These are phyloP conservation scores for Oxyura jamaicensis DNA, from an alignment of 2,113 vertebrate genomes.

Conservation along the genomic window DNA sequence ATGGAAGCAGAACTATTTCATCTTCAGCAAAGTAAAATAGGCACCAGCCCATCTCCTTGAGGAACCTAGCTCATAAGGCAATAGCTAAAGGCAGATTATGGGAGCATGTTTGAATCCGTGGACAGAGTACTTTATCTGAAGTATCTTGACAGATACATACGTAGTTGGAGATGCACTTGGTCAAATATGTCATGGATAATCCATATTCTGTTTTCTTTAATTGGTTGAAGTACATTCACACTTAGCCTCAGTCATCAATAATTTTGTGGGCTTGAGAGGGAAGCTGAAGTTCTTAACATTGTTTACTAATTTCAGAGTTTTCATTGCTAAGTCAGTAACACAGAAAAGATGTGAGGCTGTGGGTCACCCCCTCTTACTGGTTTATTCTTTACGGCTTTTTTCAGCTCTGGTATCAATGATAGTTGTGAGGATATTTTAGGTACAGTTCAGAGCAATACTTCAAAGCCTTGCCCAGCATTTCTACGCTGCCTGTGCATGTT, in stretches of 20 bases:
- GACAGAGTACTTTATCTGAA: neutral
- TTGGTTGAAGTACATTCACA: neutral
- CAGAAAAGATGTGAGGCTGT: neutral
- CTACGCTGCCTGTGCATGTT: rapidly evolving
- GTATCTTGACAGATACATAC: rapidly evolving
- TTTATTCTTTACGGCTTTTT: neutral
- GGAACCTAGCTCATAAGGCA: neutral
- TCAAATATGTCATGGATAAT: neutral
- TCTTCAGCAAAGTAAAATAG: neutral
- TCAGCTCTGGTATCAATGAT: neutral
- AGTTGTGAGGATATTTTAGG: neutral
- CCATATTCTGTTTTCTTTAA: neutral
- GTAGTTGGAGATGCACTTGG: neutral
- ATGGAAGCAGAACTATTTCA: conserved; percentile 32
- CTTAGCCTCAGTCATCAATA: neutral
- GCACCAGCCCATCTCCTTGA: neutral
- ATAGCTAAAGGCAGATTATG: neutral
- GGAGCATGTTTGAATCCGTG: neutral
- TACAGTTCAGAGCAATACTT: neutral
- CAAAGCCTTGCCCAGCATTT: neutral
- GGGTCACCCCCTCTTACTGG: rapidly evolving
- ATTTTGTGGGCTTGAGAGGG: neutral
- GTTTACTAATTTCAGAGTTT: neutral
- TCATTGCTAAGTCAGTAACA: neutral
- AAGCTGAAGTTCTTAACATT: neutral